phyloP scores from a whole-genome alignment of 2,888 invertebrate species.

The Trimorus sp. region DNA sequence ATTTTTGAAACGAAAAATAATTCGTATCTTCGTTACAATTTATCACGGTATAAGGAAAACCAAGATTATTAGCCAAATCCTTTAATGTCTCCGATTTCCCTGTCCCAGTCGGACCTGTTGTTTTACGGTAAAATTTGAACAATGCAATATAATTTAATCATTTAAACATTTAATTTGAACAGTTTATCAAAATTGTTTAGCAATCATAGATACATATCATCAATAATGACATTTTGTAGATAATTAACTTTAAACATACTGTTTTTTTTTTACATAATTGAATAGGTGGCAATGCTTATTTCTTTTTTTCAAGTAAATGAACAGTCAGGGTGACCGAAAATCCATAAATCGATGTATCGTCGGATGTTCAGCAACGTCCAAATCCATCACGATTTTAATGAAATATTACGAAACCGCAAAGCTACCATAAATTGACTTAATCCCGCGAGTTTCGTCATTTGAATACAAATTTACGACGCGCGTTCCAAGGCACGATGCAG shows the following conservation, averaged over 20 bases:
- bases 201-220: no score
- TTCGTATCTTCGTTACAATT: slow-evolving; percentile 98
- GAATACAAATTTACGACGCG: slow-evolving; percentile 9
- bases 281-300: no score
- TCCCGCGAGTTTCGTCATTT: slow-evolving; percentile 15
- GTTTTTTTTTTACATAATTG: no score
- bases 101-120: slow-evolving; percentile 88
- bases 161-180: no score
- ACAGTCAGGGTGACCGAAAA: no score
- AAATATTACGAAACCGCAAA: slow-evolving; percentile 10
- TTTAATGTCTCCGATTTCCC: slow-evolving; percentile 97
- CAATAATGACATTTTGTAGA: no score
- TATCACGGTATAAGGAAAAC: slow-evolving; percentile 91
- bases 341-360: no score
- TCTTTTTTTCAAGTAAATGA: no score
- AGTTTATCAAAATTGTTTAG: no score
- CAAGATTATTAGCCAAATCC: slow-evolving; percentile 95
- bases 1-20: slow-evolving; percentile 90
- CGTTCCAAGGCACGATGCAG: background rate
- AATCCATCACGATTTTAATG: background rate
- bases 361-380: background rate
- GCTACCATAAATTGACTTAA: slow-evolving; percentile 7
- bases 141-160: no score
- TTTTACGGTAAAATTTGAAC: background rate
- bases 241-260: no score